Evolutionary conservation across 1,140 invertebrate genomes (phyloP).

Genomic region (Drosophila simulans): DNA sequence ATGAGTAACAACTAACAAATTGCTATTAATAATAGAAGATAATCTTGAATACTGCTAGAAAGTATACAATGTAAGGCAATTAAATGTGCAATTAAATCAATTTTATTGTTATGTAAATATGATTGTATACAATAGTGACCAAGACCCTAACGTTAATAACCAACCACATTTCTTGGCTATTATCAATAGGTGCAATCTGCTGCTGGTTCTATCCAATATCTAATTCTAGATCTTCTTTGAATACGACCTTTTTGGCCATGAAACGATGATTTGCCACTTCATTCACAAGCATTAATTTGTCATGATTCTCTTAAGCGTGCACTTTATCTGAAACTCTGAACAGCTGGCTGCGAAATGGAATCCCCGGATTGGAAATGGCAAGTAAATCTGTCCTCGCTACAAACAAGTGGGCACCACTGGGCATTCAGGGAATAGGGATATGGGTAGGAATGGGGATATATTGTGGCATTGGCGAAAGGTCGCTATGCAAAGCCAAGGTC

Average conservation of each 20-base stretch:
- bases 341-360: slow-evolving; percentile 23
- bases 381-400: slow-evolving; percentile 21
- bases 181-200: neutral
- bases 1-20: too few relatives aligned
- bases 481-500: slow-evolving; percentile 62
- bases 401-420: slow-evolving; percentile 25
- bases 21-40: neutral
- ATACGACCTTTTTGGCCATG: slow-evolving; percentile 6
- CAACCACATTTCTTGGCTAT: neutral
- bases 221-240: neutral
- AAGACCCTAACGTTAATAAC: neutral
- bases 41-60: neutral
- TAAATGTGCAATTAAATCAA: neutral
- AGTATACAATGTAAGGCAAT: slow-evolving; percentile 1
- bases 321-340: slow-evolving; percentile 6
- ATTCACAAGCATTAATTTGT: slow-evolving; percentile 25
- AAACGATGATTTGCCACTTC: slow-evolving; percentile 1
- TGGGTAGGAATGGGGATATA: neutral
- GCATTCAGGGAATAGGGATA: neutral
- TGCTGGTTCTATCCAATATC: slow-evolving; percentile 1
- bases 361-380: slow-evolving; percentile 1
- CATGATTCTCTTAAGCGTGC: slow-evolving; percentile 6
- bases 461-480: slow-evolving; percentile 39
- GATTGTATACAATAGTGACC: neutral
- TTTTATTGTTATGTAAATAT: neutral